phyloP scores from a whole-genome alignment of 2,113 vertebrate species.

The Scolopax mira region DNA sequence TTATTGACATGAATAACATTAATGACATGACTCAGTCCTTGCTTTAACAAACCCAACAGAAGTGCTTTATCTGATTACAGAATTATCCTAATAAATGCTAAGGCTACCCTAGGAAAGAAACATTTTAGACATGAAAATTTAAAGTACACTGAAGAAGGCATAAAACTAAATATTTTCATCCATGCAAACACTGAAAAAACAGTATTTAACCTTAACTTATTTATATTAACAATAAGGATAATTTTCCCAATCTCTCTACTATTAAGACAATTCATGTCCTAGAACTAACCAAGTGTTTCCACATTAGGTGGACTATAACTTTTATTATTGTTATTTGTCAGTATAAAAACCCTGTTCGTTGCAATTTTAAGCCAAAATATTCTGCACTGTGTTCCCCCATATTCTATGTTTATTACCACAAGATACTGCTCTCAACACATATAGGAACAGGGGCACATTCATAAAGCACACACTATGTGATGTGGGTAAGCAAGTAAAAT shows the following conservation, averaged over 20 bases:
- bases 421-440: accelerated
- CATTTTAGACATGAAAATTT: background rate
- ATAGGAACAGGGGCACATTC: background rate
- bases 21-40: background rate
- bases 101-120: background rate
- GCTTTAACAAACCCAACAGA: background rate
- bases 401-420: background rate
- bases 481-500: background rate
- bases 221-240: background rate
- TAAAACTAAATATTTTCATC: background rate
- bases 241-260: background rate
- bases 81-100: background rate
- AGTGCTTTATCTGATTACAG: background rate
- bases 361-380: background rate
- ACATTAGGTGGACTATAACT: background rate
- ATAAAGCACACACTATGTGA: background rate
- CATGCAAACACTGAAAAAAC: background rate
- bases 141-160: background rate
- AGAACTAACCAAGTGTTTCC: background rate
- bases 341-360: background rate
- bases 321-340: background rate
- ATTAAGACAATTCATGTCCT: background rate
- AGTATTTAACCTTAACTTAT: background rate
- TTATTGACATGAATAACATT: too few relatives aligned
- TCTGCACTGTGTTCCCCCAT: accelerated